phyloP scores from a whole-genome alignment of 2,888 invertebrate species.

The Erebia ligea region DNA sequence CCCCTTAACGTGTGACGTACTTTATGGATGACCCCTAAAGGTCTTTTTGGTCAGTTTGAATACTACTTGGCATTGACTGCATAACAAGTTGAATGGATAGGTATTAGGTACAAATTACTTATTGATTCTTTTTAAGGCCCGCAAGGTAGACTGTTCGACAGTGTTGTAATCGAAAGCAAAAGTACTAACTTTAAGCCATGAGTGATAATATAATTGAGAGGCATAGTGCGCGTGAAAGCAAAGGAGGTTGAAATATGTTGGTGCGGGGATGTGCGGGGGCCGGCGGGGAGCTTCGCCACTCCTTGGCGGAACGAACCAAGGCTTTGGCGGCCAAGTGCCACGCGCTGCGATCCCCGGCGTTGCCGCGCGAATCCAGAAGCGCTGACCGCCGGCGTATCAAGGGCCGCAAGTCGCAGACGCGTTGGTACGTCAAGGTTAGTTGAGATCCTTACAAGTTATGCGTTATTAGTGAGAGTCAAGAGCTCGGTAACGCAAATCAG shows the following conservation, averaged over 20 bases:
- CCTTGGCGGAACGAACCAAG: conserved; percentile 78
- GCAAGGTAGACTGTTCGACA: background rate
- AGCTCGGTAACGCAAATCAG: conserved; percentile 45
- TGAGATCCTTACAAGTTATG: conserved; percentile 36
- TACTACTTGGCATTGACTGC: conserved; percentile 34
- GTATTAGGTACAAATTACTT: background rate
- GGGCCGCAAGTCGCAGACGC: conserved; percentile 82
- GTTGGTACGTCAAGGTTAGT: conserved; percentile 90
- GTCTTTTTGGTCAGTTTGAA: background rate
- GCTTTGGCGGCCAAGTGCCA: conserved; percentile 78
- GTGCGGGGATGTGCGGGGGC: conserved; percentile 76
- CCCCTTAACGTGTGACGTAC: too few species aligned
- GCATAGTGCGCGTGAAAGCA: conserved; percentile 43
- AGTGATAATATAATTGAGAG: conserved; percentile 41
- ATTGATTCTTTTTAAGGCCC: background rate
- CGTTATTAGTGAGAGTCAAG: conserved; percentile 44
- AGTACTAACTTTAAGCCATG: conserved; percentile 20
- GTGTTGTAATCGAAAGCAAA: background rate
- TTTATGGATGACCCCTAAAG: too few species aligned
- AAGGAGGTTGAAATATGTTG: conserved; percentile 68
- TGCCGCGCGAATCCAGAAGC: conserved; percentile 58
- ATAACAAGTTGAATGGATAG: background rate
- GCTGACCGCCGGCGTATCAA: conserved; percentile 69
- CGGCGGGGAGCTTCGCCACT: conserved; percentile 75
- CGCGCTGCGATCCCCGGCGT: conserved; percentile 71